Conservation (phyloP, 2,113 vertebrate genomes). For the Nycticryphes semicollaris region DNA sequence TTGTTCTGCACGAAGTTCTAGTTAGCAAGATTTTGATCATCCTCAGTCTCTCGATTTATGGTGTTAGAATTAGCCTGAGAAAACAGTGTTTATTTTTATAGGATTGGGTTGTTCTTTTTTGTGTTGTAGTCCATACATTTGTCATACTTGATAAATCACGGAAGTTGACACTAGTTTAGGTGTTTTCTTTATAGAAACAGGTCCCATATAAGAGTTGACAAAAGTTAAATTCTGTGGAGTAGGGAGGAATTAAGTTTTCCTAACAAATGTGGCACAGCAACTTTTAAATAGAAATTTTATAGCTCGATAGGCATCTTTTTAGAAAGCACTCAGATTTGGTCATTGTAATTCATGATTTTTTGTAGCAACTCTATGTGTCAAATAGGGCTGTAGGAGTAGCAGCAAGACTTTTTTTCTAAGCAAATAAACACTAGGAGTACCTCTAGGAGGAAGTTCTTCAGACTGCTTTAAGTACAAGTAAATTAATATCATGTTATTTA, state of each 20-base stretch:
- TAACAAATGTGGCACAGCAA: background rate
- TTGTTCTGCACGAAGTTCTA: background rate
- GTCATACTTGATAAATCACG: background rate
- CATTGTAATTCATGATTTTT: background rate
- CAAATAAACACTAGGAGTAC: background rate
- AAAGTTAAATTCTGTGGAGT: background rate
- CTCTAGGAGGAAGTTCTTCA: background rate
- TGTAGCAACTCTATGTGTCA: background rate
- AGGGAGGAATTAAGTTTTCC: background rate
- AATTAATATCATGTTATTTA: background rate
- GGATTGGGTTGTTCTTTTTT: background rate
- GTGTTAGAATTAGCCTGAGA: background rate
- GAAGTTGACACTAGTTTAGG: background rate
- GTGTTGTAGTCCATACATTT: background rate
- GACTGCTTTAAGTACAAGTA: background rate
- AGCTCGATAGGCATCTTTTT: background rate
- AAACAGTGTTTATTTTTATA: background rate
- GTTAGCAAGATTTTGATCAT: background rate
- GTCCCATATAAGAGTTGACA: background rate
- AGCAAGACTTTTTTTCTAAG: background rate
- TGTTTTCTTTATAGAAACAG: background rate
- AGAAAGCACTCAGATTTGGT: background rate
- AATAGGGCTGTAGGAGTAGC: background rate
- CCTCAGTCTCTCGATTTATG: background rate
- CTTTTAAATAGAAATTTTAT: background rate